A percentile compares a stretch with the other conserved stretches of the same genome.
These are phyloP conservation scores for Macquaria ambigua DNA, from an alignment of 2,113 vertebrate species.

Conservation along the genomic window DNA sequence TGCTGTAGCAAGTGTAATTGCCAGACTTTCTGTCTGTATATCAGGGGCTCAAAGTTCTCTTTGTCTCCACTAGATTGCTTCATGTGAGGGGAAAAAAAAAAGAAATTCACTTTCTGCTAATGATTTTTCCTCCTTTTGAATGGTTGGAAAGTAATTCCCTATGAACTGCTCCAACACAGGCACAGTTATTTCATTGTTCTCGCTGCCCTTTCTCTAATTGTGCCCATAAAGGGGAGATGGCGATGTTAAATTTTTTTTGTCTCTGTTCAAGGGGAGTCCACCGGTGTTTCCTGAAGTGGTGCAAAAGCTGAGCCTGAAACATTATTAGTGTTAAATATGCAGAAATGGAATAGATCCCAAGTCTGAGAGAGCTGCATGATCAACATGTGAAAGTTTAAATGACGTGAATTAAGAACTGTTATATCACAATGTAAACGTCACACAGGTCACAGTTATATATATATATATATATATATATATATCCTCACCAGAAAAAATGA, in stretches of 20 bases:
- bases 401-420: background rate
- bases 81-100: conserved; percentile 48
- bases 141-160: conserved; percentile 78
- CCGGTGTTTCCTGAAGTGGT: conserved; percentile 74
- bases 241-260: conserved; percentile 68
- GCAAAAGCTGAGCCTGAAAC: conserved; percentile 67
- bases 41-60: conserved; percentile 78
- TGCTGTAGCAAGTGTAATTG: conserved; percentile 35
- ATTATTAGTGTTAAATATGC: conserved; percentile 62
- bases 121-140: conserved; percentile 81
- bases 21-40: conserved; percentile 66
- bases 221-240: conserved; percentile 76
- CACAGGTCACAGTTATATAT: background rate
- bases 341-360: conserved; percentile 51
- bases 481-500: background rate
- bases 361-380: conserved; percentile 42
- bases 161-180: conserved; percentile 69
- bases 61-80: conserved; percentile 77
- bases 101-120: conserved; percentile 62
- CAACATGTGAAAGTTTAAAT: conserved; percentile 16
- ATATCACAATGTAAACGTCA: background rate
- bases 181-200: conserved; percentile 83
- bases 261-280: conserved; percentile 61
- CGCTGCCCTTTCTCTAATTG: conserved; percentile 71
- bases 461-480: too few relatives aligned